phyloP scores from a whole-genome alignment of 2,113 vertebrate species.

The Smithornis capensis region DNA sequence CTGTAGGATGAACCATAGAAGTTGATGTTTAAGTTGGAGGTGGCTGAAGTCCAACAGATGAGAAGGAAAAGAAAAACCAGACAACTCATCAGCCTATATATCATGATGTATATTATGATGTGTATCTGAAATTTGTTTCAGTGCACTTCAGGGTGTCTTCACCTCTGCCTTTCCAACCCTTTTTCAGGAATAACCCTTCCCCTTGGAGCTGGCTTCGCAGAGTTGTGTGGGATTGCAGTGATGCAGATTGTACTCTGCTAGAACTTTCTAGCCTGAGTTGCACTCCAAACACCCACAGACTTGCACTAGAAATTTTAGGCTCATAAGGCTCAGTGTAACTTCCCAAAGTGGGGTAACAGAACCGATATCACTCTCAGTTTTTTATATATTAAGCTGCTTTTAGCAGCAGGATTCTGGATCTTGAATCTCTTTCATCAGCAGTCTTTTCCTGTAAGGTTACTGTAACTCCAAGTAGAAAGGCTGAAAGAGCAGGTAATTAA shows the following conservation, averaged over 20 bases:
- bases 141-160: not conserved
- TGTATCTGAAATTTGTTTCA: not conserved
- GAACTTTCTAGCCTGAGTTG: constrained; percentile 40
- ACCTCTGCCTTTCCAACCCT: not conserved
- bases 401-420: not conserved
- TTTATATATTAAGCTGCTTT: not conserved
- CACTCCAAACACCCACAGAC: constrained; percentile 28
- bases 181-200: not conserved
- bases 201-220: not conserved
- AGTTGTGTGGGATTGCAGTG: constrained; percentile 5
- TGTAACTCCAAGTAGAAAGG: not conserved
- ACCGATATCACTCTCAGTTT: not conserved
- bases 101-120: not conserved
- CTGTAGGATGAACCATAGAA: not conserved
- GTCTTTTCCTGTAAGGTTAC: not conserved
- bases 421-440: not conserved
- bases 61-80: not conserved
- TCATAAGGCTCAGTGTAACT: not conserved
- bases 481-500: not conserved
- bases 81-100: not conserved
- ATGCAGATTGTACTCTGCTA: not conserved
- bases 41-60: not conserved
- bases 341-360: not conserved
- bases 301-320: constrained; percentile 5
- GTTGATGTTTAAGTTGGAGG: not conserved